Base-by-base conservation (phyloP, 2,797 vertebrate species). In the Hippocampus kuda region DNA sequence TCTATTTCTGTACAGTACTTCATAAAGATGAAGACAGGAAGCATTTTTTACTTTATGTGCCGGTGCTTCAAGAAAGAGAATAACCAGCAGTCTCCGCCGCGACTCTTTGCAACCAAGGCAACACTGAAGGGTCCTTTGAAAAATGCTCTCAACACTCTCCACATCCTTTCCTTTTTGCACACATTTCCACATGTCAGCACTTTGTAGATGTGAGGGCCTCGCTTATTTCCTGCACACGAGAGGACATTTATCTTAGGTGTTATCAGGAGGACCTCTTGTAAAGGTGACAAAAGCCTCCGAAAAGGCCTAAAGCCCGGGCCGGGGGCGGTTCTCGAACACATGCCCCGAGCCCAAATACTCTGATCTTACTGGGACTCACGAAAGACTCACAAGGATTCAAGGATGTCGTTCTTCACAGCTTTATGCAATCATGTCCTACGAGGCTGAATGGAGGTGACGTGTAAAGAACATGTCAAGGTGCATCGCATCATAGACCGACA, bases 1-100 rank as follows among this genome's bases (percentile, higher is more conserved):
- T 88, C 88, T 89, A 89, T 88, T 90, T 88, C 86, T 87, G 88
- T 88, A 87, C 77, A 68, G 85, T 86, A 87, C 86, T 88, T 89
- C 86, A 89, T 89, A 87, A 87, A 75, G 77, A 85, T 73, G 81
- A 84, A 86, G 85, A 86, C 81, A 86, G 85, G 79, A 86, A 77
- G 78, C 85, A 86, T 88, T 89, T 88, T 86, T 89, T 88, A 87
- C 82, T 85, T 85, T 67, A 74, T 80, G 75, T 42, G 78, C 85
- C 84, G 79, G 74, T 42, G 79, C 84, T 86, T 83, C 72, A 65
- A 83, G 83, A 83, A 76, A 81, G 67, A 34, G 72, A 75, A 84
- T 76, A 79, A 83, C 79, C 76, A 77, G 76, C 70, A 44, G 70
- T 81, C 77, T 83, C 63, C 76, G 68, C 34, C 44, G 51, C 53